These are phyloP conservation scores for Cryptoleucopteryx plumbea DNA, from an alignment of 2,113 vertebrate species.

Conservation along the genomic window DNA sequence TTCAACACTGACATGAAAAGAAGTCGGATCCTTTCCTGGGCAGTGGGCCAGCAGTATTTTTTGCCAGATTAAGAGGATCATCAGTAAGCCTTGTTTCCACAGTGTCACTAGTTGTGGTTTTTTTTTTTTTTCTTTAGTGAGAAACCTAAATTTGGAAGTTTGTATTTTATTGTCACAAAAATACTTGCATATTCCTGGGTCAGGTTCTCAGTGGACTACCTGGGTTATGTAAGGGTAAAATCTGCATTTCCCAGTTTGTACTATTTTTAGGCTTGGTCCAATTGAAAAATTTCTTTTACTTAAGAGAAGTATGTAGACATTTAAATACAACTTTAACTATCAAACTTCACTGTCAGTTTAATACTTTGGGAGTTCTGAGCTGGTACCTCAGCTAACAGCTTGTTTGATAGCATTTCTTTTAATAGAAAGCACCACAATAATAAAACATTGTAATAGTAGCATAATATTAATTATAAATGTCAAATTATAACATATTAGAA, in stretches of 20 bases:
- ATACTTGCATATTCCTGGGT: background rate
- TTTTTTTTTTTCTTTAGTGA: background rate
- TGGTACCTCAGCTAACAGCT: background rate
- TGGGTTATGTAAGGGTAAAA: background rate
- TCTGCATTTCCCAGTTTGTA: background rate
- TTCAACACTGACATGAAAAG: background rate
- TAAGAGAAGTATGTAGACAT: background rate
- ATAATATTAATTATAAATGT: background rate
- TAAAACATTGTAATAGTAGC: background rate
- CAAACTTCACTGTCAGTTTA: background rate
- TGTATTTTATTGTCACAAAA: background rate
- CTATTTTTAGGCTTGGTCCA: background rate
- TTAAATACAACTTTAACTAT: background rate
- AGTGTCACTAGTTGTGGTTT: background rate
- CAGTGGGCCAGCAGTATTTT: background rate
- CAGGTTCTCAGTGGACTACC: background rate
- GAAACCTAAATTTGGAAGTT: background rate
- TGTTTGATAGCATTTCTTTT: background rate
- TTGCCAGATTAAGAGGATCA: background rate
- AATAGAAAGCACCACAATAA: background rate
- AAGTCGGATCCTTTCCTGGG: background rate
- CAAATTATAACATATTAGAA: background rate
- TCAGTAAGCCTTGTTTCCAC: background rate
- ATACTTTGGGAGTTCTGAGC: background rate
- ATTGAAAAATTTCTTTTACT: background rate